Base-by-base conservation (phyloP, 1,140 invertebrate genomes). In the Aphelinus certus region DNA sequence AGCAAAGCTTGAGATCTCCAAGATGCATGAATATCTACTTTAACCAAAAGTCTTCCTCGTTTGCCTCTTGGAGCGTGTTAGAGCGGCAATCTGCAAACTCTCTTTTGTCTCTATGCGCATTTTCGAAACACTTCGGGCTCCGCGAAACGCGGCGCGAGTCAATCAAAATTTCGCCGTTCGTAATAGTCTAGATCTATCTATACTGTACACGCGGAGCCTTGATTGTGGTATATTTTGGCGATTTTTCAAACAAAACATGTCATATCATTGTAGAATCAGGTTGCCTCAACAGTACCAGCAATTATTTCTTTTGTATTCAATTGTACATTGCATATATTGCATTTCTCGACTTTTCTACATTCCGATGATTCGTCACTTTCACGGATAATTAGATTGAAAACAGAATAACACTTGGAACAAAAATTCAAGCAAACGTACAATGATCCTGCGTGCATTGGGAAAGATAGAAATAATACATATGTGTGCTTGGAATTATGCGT, bases 11-110 rank as follows among this genome's bases (percentile, higher is more conserved):
- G 26, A 26, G 26, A 26, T 26, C 26, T 26, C 26, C 26, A 26
- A 26, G 26, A 26, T 26, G 26, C 26, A 26, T 26, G 26, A 26
- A 26, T 26, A 26, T 26, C 61, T 9, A 47, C 10, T 63, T 48
- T 10, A 47, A 9, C 45, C 61, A 48, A 42, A 26, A 64, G 63
- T 65, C 63, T 65, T 65, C 48, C 63, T 65, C n/a, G 2, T 65
- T 65, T 62, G 61, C 47, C 61, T 62, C 45, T 62, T 9, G 43
- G 45, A 46, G 45, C 61, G 45, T 26, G 26, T 26, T 26, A 26
- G 26, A 26, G 26, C 26, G 26, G 26, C 26, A 26, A 26, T 26
- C 61, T 9, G 43, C 45, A 43, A 26, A 7, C 5, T 65, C 0
- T 42, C 7, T 64, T 26, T 60, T 65, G 9, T 51, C 6, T 63